Conservation (phyloP, 2,113 vertebrate genomes). For the Pseudolaguvia tuberculata region DNA sequence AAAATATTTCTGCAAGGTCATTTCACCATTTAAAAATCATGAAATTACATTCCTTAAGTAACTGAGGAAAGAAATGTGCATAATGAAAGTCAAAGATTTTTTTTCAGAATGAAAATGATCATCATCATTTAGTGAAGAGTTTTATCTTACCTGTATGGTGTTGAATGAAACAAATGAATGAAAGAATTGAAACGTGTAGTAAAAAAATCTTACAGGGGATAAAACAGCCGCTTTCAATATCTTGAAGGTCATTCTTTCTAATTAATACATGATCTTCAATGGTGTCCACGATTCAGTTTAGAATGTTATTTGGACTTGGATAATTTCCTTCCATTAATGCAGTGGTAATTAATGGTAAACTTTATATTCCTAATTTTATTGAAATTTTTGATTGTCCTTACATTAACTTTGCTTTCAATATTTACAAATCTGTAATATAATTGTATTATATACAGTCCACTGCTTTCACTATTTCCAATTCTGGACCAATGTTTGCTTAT, state of each 20-base stretch:
- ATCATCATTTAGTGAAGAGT: not conserved
- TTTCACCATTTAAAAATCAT: constrained; percentile 12
- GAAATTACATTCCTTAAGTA: constrained; percentile 14
- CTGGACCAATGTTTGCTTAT: too few species aligned
- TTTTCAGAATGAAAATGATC: not conserved
- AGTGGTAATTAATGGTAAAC: too few species aligned
- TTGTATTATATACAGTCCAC: too few species aligned
- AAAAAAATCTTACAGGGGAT: not conserved
- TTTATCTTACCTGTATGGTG: constrained; percentile 15
- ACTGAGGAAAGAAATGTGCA: not conserved
- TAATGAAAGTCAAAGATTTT: constrained; percentile 4
- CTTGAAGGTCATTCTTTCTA: not conserved
- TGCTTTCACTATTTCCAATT: too few species aligned
- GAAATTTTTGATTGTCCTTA: too few species aligned
- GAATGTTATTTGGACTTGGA: not conserved
- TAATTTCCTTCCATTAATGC: too few species aligned
- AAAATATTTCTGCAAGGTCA: constrained; percentile 21
- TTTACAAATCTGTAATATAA: too few species aligned
- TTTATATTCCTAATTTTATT: too few species aligned
- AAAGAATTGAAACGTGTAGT: not conserved
- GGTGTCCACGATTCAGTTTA: not conserved
- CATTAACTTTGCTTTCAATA: too few species aligned
- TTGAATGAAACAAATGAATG: constrained; percentile 20
- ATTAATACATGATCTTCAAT: not conserved
- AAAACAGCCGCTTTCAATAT: not conserved